Percentiles rank a stretch among this genome's conserved stretches.
Conservation (phyloP, 2,113 vertebrate species). For the Microtus montanus region DNA sequence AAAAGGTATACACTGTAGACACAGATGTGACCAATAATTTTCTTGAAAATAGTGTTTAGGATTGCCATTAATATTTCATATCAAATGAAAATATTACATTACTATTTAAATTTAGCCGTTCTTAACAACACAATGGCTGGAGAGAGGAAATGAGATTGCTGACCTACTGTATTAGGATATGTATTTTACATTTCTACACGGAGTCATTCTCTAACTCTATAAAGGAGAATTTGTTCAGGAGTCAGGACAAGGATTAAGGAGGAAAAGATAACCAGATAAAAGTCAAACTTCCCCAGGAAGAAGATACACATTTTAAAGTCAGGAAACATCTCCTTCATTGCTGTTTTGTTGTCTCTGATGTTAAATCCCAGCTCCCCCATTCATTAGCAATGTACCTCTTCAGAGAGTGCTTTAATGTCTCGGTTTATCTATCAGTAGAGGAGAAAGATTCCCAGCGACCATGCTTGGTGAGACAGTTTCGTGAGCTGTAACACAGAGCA, state of each 20-base stretch:
- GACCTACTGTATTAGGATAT: slow-evolving; percentile 1
- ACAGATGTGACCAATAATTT: slow-evolving; percentile 65
- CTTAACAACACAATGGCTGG: neutral
- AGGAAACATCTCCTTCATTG: neutral
- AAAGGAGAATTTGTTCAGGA: slow-evolving; percentile 49
- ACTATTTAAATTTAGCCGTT: slow-evolving; percentile 65
- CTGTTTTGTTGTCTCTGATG: neutral
- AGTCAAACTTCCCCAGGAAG: neutral
- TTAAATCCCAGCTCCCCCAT: neutral
- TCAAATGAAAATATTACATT: slow-evolving; percentile 63
- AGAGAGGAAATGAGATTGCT: slow-evolving; percentile 41
- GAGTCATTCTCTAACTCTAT: neutral
- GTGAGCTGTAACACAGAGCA: neutral
- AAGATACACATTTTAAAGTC: neutral
- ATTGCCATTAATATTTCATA: slow-evolving; percentile 75
- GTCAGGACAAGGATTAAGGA: slow-evolving; percentile 11
- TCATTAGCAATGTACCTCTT: neutral
- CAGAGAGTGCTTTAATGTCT: neutral
- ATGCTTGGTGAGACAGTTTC: neutral
- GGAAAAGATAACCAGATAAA: neutral
- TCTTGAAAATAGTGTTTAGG: slow-evolving; percentile 63
- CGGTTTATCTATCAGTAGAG: neutral
- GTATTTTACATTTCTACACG: slow-evolving; percentile 45
- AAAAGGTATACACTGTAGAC: slow-evolving; percentile 47
- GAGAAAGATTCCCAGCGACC: neutral